phyloP scores from a whole-genome alignment of 2,888 invertebrate genomes.

The Sycophila texana region DNA sequence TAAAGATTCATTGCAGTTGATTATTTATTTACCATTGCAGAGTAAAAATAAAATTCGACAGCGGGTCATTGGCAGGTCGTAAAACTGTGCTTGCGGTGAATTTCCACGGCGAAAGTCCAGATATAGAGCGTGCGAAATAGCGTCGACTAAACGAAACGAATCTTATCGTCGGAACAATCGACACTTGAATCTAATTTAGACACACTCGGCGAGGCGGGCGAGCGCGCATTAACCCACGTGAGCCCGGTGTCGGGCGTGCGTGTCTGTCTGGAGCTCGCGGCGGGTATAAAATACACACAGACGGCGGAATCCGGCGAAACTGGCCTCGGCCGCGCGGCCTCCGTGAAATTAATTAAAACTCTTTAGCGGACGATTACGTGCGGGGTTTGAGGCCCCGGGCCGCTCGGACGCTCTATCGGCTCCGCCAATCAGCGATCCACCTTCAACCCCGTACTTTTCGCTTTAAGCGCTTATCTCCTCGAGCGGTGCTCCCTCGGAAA shows the following conservation, averaged over 20 bases:
- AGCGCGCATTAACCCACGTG: constrained; percentile 13
- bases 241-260: constrained; percentile 24
- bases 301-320: background rate
- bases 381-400: constrained; percentile 16
- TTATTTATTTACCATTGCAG: background rate
- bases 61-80: background rate
- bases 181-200: constrained; percentile 56
- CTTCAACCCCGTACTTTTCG: constrained; percentile 8
- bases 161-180: constrained; percentile 48
- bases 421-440: constrained; percentile 43
- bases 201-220: constrained; percentile 16
- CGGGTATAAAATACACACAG: constrained; percentile 46
- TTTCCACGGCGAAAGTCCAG: constrained; percentile 22
- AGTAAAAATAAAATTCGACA: background rate
- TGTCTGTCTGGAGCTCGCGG: constrained; percentile 28
- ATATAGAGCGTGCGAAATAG: constrained; percentile 13
- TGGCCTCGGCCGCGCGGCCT: constrained; percentile 7
- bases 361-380: constrained; percentile 56
- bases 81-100: background rate
- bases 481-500: background rate
- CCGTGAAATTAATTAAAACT: constrained; percentile 57
- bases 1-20: background rate
- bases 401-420: constrained; percentile 33
- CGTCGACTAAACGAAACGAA: background rate
- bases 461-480: constrained; percentile 1